Evolutionary conservation across 1,140 invertebrate species (phyloP).

Genomic region (Mactra quadrangularis): DNA sequence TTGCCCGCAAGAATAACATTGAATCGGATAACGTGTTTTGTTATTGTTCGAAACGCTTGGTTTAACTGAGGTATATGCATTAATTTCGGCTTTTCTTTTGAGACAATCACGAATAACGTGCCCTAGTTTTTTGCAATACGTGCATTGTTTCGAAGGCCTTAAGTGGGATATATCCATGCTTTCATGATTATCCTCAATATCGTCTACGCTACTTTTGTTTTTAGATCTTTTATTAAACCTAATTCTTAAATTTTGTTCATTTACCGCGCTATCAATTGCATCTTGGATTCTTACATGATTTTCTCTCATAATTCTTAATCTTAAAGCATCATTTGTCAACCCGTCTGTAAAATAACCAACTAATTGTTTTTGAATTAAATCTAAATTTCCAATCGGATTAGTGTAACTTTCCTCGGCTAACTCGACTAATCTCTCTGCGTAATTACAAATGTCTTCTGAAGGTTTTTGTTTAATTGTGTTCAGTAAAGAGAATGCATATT

Average conservation of each 20-base stretch:
- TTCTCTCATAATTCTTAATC: background rate
- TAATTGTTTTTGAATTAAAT: background rate
- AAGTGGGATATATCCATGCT: constrained; percentile 18
- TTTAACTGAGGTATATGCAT: too few species aligned
- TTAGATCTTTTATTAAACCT: background rate
- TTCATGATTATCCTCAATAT: background rate
- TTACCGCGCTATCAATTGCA: background rate
- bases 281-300: background rate
- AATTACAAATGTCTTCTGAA: background rate
- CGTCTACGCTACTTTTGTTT: too few species aligned
- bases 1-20: background rate
- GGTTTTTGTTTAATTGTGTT: background rate
- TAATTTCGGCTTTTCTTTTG: too few species aligned
- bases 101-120: constrained; percentile 2
- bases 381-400: background rate
- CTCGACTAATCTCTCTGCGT: background rate
- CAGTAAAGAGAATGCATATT: constrained; percentile 14
- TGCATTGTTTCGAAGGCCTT: background rate
- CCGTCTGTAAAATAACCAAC: background rate
- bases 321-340: background rate
- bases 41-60: background rate
- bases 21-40: too few species aligned
- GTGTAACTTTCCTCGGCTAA: background rate
- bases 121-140: background rate
- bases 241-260: constrained; percentile 7